phyloP scores from a whole-genome alignment of 2,113 vertebrate genomes.

The Crocuta crocuta region DNA sequence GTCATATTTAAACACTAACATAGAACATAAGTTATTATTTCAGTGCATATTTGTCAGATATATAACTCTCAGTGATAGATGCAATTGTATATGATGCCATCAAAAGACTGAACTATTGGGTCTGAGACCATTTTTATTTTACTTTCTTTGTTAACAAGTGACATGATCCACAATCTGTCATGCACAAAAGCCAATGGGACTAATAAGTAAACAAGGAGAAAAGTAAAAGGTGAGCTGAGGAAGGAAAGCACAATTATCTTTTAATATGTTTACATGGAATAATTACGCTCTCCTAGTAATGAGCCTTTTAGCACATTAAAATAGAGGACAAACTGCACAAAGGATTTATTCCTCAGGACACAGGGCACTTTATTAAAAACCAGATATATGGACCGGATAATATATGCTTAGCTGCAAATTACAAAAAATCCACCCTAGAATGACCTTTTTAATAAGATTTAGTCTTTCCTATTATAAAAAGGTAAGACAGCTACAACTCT shows the following conservation, averaged over 20 bases:
- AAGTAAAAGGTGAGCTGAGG: background rate
- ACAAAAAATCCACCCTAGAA: background rate
- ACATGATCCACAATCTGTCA: background rate
- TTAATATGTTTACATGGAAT: slow-evolving; percentile 25
- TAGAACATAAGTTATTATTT: background rate
- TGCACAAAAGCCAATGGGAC: background rate
- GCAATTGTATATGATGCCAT: background rate
- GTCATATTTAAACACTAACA: background rate
- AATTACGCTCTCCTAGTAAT: background rate
- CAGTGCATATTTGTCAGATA: background rate
- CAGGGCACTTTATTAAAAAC: background rate
- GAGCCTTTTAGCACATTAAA: background rate
- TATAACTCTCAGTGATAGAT: background rate
- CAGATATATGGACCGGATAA: background rate
- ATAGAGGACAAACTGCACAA: background rate
- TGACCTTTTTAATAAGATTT: background rate
- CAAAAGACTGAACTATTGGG: background rate
- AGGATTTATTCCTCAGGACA: background rate
- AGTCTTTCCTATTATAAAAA: background rate
- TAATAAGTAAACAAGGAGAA: background rate
- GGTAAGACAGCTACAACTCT: background rate
- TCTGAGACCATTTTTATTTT: slow-evolving; percentile 23
- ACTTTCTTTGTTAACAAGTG: slow-evolving; percentile 49
- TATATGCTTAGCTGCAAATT: background rate
- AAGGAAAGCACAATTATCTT: slow-evolving; percentile 31